Conservation (phyloP, 2,888 invertebrate species). For the Thalpophila matura region DNA sequence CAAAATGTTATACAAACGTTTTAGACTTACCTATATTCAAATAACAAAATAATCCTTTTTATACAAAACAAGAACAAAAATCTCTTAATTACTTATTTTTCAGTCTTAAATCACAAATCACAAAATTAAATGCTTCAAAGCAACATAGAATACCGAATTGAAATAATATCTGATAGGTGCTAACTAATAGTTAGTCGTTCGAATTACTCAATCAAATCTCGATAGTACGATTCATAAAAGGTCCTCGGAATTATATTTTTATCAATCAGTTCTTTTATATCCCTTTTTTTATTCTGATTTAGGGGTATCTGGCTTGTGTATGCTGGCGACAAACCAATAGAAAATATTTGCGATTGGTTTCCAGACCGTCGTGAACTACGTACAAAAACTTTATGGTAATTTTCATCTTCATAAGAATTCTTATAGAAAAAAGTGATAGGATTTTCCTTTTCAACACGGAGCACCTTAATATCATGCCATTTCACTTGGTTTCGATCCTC, state of each 20-base stretch:
- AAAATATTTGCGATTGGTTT: slow-evolving; percentile 20
- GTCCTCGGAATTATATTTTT: slow-evolving; percentile 40
- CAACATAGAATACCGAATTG: too few species aligned
- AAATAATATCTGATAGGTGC: too few species aligned
- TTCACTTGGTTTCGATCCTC: slow-evolving; percentile 29
- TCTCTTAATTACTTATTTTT: too few species aligned
- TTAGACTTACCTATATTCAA: too few species aligned
- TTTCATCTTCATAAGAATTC: slow-evolving; percentile 24
- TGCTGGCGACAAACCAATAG: slow-evolving; percentile 23
- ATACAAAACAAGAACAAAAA: too few species aligned
- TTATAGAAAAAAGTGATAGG: slow-evolving; percentile 29
- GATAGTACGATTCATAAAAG: slow-evolving; percentile 26
- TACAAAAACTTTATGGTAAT: slow-evolving; percentile 20
- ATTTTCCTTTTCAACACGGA: slow-evolving; percentile 28
- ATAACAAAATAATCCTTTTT: too few species aligned
- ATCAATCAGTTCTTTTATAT: slow-evolving; percentile 39
- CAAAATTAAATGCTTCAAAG: too few species aligned
- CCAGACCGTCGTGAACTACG: slow-evolving; percentile 18
- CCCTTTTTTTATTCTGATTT: slow-evolving; percentile 27
- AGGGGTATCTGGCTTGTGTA: slow-evolving; percentile 18
- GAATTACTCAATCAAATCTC: slow-evolving; percentile 17
- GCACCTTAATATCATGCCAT: slow-evolving; percentile 29
- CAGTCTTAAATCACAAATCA: too few species aligned
- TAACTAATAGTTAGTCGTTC: slow-evolving; percentile 11
- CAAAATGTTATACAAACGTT: too few species aligned